phyloP scores from a whole-genome alignment of 2,888 invertebrate genomes.

The Scaptomyza caliginosa region DNA sequence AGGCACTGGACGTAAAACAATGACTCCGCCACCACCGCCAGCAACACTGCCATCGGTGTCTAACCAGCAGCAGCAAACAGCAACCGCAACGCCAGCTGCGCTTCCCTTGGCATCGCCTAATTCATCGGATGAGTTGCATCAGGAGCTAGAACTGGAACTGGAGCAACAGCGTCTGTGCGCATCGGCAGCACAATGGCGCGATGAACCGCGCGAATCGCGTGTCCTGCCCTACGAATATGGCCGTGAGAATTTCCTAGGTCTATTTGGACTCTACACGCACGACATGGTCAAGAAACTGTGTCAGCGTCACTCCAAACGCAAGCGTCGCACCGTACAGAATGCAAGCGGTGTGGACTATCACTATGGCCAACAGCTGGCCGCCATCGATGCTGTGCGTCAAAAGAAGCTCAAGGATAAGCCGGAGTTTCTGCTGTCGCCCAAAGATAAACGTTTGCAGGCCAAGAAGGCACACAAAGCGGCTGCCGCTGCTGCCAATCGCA shows the following conservation, averaged over 20 bases:
- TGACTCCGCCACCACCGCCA: slow-evolving; percentile 16
- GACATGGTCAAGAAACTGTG: slow-evolving; percentile 77
- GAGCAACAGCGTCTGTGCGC: slow-evolving; percentile 57
- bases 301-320: slow-evolving; percentile 82
- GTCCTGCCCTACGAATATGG: slow-evolving; percentile 72
- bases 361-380: slow-evolving; percentile 77
- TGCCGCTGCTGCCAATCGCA: slow-evolving; percentile 25
- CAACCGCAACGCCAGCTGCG: neutral
- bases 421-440: slow-evolving; percentile 81
- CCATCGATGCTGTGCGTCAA: slow-evolving; percentile 71
- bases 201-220: slow-evolving; percentile 72
- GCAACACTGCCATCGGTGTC: neutral
- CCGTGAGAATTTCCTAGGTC: slow-evolving; percentile 79
- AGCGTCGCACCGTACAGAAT: slow-evolving; percentile 81
- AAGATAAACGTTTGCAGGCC: slow-evolving; percentile 75
- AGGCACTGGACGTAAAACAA: slow-evolving; percentile 28
- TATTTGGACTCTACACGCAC: slow-evolving; percentile 81
- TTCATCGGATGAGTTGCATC: slow-evolving; percentile 72
- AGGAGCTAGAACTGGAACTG: slow-evolving; percentile 61
- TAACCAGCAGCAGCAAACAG: neutral
- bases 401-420: slow-evolving; percentile 78
- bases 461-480: slow-evolving; percentile 60
- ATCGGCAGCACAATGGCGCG: slow-evolving; percentile 68
- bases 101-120: slow-evolving; percentile 34
- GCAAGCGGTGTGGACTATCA: slow-evolving; percentile 82